Evolutionary conservation across 2,888 invertebrate genomes (phyloP), one percentile per base, ranked within the genome.

Genomic region (Andrena fulva): DNA sequence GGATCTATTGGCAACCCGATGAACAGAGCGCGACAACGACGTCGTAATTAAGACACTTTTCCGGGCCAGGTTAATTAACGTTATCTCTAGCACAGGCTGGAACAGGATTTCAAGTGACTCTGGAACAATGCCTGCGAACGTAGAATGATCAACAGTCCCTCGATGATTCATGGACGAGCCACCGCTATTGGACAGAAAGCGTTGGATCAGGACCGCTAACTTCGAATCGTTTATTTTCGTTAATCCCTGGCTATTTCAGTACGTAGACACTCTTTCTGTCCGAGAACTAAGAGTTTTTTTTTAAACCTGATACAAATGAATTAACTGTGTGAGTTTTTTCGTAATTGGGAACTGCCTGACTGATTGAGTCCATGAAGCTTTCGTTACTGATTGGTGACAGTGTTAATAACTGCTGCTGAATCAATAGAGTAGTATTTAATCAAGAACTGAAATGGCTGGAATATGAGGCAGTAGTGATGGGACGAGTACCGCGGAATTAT

Each of bases 21-120:
- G 70, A 70, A 67, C 48, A 52, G 20, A 12, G 12, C 33, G 35
- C 50, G 33, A 66, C 69, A 59, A 70, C 59, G 35, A 52, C 63
- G 24, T 52, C 4, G 66, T 80, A 80, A 77, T 80, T 80, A 77
- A 80, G 77, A 77, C 70, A 80, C 66, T 71, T 71, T 78, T 78
- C 54, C 54, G 29, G 12, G 0, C 20, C 10, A 27, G 33, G 62
- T 77, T 78, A 78, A 80, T 80, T 80, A 80, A 77, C 60, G 70
- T 60, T 63, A 66, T 63, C 71, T 7, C 60, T 24, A 63, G 52
- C 50, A 5, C 6, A 6, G 27, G 59, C n/a, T 10, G 29, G 16
- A 42, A 8, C 31, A 20, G 31, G 42, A 52, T 68, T 68, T 48
- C 67, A 1, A 16, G 67, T 16, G 67, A 54, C n/a, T 68, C 56